These are phyloP conservation scores for Artibeus jamaicensis DNA, from an alignment of 2,797 vertebrate genomes.

Conservation along the genomic window DNA sequence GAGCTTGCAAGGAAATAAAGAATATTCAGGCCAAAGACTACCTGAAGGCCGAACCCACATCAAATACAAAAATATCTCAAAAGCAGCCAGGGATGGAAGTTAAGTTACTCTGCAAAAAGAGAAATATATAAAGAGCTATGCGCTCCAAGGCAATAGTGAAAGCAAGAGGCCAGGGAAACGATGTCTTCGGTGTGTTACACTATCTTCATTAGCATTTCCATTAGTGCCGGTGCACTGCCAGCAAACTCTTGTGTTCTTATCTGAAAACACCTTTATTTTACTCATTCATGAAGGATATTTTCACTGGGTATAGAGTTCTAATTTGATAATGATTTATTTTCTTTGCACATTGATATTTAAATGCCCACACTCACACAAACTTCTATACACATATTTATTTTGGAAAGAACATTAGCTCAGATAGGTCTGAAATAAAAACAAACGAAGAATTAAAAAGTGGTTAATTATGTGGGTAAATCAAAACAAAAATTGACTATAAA, in stretches of 20 bases:
- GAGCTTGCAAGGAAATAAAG: background rate
- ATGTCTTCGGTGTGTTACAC: background rate
- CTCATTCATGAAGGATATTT: background rate
- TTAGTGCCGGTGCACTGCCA: background rate
- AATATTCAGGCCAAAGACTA: background rate
- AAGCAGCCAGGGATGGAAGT: background rate
- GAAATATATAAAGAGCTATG: background rate
- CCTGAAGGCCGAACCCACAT: background rate
- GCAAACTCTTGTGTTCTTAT: background rate
- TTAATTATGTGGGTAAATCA: background rate
- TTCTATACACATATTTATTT: background rate
- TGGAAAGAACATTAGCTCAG: background rate
- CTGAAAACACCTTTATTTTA: background rate
- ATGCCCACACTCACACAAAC: background rate
- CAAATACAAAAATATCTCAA: background rate
- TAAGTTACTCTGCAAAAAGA: background rate
- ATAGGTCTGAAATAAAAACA: slow-evolving; percentile 3
- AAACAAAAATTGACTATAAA: background rate
- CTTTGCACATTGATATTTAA: background rate
- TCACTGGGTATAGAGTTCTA: slow-evolving; percentile 16
- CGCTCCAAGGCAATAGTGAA: background rate
- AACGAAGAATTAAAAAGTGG: background rate
- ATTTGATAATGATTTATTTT: background rate
- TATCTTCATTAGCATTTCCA: background rate
- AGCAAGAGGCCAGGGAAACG: background rate